Evolutionary conservation across 1,140 invertebrate genomes (phyloP).

Genomic region (Lepeophtheirus salmonis): DNA sequence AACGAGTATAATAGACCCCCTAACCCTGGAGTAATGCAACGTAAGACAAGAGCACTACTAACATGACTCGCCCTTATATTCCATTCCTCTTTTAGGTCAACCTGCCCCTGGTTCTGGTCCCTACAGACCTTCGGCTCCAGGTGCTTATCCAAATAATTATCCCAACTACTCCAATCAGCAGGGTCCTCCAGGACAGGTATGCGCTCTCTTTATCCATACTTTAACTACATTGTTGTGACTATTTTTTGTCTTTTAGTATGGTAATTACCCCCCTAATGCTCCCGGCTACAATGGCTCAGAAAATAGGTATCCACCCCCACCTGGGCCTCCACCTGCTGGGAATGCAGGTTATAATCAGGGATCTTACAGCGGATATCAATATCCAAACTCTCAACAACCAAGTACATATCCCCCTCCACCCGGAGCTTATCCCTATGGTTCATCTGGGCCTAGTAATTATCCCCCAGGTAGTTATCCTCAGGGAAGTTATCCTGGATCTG

Average conservation of each 20-base stretch:
- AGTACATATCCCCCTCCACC: constrained; percentile 19
- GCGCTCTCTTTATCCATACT: constrained; percentile 11
- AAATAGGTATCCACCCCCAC: constrained; percentile 28
- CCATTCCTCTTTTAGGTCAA: neutral
- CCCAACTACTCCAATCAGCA: constrained; percentile 19
- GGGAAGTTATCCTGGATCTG: neutral
- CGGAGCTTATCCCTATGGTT: constrained; percentile 21
- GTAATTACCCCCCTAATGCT: constrained; percentile 19
- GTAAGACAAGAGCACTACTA: constrained; percentile 16
- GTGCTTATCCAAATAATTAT: constrained; percentile 20
- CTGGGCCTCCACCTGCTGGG: constrained; percentile 28
- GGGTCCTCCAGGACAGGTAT: constrained; percentile 17
- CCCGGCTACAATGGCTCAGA: constrained; percentile 27
- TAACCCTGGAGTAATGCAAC: constrained; percentile 15
- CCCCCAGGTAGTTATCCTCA: constrained; percentile 21
- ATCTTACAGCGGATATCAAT: neutral
- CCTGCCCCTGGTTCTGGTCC: neutral
- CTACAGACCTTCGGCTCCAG: constrained; percentile 20
- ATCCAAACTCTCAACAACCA: constrained; percentile 13
- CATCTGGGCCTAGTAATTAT: constrained; percentile 27
- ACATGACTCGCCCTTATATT: neutral
- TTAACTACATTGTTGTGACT: constrained; percentile 19
- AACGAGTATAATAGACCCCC: constrained; percentile 19
- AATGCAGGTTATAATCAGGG: constrained; percentile 30
- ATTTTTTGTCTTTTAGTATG: constrained; percentile 13